Percentiles rank a stretch among this genome's conserved stretches.
These are phyloP conservation scores for Drosophila virilis DNA, from an alignment of 1,140 invertebrate genomes.

Conservation along the genomic window DNA sequence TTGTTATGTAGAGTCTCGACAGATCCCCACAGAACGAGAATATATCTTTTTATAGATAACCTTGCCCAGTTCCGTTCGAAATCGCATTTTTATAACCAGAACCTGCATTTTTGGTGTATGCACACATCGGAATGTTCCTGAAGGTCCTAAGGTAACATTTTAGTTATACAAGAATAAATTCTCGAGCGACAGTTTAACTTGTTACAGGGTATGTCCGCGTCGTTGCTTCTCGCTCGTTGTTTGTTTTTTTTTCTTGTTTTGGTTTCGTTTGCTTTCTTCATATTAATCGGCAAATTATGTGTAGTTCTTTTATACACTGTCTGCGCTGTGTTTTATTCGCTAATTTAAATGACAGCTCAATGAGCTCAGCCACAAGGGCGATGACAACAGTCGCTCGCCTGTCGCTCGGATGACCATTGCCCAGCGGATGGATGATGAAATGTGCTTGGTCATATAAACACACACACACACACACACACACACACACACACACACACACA, in stretches of 20 bases:
- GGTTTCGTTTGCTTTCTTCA: not conserved
- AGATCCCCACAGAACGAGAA: too few species aligned
- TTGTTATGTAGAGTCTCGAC: too few species aligned
- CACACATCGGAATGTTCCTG: too few species aligned
- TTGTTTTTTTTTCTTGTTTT: not conserved
- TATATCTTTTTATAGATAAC: too few species aligned
- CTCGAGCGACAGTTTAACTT: too few species aligned
- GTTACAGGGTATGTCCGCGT: too few species aligned
- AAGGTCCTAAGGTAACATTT: too few species aligned
- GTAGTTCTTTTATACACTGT: conserved; percentile 24
- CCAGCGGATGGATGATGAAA: conserved; percentile 13
- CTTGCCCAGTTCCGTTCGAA: too few species aligned
- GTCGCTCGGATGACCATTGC: conserved; percentile 11
- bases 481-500: not conserved
- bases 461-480: not conserved
- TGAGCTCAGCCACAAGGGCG: conserved; percentile 38
- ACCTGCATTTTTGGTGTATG: too few species aligned
- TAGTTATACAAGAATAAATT: too few species aligned
- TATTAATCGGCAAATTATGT: conserved; percentile 27
- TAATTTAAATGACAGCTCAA: conserved; percentile 45
- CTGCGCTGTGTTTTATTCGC: conserved; percentile 9
- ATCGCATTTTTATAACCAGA: too few species aligned
- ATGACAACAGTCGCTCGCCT: conserved; percentile 24
- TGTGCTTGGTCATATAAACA: conserved; percentile 14
- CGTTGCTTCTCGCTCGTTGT: too few species aligned